These are phyloP conservation scores for Dipodomys merriami DNA, from an alignment of 2,113 vertebrate genomes.

Conservation along the genomic window DNA sequence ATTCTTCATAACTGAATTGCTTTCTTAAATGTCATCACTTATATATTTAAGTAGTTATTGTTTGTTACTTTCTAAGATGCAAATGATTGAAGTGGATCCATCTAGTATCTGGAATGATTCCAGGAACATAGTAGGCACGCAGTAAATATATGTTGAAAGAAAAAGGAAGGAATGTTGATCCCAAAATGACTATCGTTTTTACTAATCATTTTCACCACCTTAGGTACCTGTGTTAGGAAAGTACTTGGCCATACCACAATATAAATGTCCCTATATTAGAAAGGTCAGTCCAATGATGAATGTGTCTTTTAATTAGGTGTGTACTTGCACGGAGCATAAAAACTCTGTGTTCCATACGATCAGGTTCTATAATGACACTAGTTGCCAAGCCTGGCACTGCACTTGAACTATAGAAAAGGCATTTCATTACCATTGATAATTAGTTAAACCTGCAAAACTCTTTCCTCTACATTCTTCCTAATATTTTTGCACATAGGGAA, in stretches of 20 bases:
- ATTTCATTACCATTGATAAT: neutral
- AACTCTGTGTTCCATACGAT: neutral
- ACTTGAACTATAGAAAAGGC: neutral
- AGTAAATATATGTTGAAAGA: slow-evolving; percentile 4
- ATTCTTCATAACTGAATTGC: neutral
- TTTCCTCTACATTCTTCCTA: neutral
- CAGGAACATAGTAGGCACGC: neutral
- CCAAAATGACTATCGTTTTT: neutral
- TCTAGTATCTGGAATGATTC: neutral
- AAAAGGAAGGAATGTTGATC: neutral
- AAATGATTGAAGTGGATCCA: neutral
- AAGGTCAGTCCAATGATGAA: neutral
- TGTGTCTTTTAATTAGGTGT: neutral
- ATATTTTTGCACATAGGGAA: neutral
- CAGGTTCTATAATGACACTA: neutral
- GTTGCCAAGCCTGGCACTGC: neutral
- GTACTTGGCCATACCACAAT: neutral
- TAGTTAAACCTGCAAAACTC: neutral
- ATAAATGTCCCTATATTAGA: neutral
- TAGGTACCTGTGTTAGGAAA: neutral
- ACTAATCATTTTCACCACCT: neutral
- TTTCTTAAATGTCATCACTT: neutral
- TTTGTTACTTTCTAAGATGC: neutral
- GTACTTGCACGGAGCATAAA: neutral
- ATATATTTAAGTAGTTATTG: neutral